Evolutionary conservation across 2,797 vertebrate genomes (phyloP).

Genomic region (Crenuchus spilurus): DNA sequence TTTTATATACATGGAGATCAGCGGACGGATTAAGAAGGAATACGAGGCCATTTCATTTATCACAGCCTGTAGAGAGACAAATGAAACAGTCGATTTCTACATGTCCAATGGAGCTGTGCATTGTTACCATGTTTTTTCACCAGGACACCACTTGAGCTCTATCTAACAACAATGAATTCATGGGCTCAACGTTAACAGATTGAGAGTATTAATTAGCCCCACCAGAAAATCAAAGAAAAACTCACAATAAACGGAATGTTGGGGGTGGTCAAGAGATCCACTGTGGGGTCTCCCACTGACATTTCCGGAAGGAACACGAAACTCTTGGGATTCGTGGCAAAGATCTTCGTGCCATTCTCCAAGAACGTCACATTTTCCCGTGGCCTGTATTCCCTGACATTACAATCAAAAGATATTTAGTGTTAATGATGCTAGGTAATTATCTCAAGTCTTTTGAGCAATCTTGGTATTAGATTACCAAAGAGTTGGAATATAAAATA

Average conservation of each 20-base stretch:
- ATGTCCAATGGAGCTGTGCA: too few relatives aligned
- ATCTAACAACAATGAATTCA: too few relatives aligned
- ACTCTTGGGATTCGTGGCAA: constrained; percentile 79
- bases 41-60: constrained; percentile 78
- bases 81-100: background rate
- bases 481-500: too few relatives aligned
- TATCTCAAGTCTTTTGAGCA: background rate
- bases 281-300: constrained; percentile 75
- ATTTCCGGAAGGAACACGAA: constrained; percentile 82
- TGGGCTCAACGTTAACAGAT: too few relatives aligned
- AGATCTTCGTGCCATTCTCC: constrained; percentile 82
- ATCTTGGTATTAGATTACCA: too few relatives aligned
- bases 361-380: constrained; percentile 81
- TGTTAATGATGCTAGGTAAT: background rate
- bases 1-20: constrained; percentile 70
- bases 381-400: constrained; percentile 79
- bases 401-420: constrained; percentile 8
- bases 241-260: constrained; percentile 83
- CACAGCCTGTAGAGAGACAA: constrained; percentile 66
- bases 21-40: constrained; percentile 65
- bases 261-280: constrained; percentile 75
- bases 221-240: constrained; percentile 24
- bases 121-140: too few relatives aligned
- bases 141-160: too few relatives aligned
- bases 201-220: too few relatives aligned